These are phyloP conservation scores for Emydocephalus ijimae DNA, from an alignment of 2,113 vertebrate genomes.

Conservation along the genomic window DNA sequence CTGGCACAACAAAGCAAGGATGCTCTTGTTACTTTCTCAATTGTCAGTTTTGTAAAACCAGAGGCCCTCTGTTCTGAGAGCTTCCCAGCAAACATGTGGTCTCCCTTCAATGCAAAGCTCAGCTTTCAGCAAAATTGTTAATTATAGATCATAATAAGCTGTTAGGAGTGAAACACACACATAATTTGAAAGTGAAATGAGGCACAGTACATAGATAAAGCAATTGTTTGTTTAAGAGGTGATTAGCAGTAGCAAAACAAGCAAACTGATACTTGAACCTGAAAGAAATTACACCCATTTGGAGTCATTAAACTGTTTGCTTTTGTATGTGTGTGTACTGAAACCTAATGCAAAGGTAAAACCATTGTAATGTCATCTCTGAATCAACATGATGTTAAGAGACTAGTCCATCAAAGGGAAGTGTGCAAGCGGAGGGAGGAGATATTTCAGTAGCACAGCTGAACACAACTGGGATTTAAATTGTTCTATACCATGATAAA, in stretches of 20 bases:
- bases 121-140: slow-evolving; percentile 74
- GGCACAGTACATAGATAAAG: slow-evolving; percentile 74
- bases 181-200: slow-evolving; percentile 79
- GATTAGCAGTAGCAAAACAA: slow-evolving; percentile 75
- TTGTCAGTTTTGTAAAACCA: slow-evolving; percentile 56
- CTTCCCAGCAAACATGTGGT: slow-evolving; percentile 58
- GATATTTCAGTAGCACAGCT: slow-evolving; percentile 50
- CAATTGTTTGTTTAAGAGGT: slow-evolving; percentile 76
- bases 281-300: slow-evolving; percentile 67
- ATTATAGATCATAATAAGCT: slow-evolving; percentile 74
- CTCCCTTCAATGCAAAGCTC: slow-evolving; percentile 60
- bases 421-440: slow-evolving; percentile 45
- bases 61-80: slow-evolving; percentile 43
- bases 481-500: slow-evolving; percentile 54
- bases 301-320: slow-evolving; percentile 57
- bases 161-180: slow-evolving; percentile 67
- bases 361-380: slow-evolving; percentile 24
- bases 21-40: neutral
- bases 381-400: slow-evolving; percentile 49
- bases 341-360: slow-evolving; percentile 51
- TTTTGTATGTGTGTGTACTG: slow-evolving; percentile 55
- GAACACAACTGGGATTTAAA: slow-evolving; percentile 60
- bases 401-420: slow-evolving; percentile 49
- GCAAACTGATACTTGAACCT: slow-evolving; percentile 73
- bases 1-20: slow-evolving; percentile 21